phyloP scores from a whole-genome alignment of 2,888 invertebrate genomes.

The Diarsia brunnea region DNA sequence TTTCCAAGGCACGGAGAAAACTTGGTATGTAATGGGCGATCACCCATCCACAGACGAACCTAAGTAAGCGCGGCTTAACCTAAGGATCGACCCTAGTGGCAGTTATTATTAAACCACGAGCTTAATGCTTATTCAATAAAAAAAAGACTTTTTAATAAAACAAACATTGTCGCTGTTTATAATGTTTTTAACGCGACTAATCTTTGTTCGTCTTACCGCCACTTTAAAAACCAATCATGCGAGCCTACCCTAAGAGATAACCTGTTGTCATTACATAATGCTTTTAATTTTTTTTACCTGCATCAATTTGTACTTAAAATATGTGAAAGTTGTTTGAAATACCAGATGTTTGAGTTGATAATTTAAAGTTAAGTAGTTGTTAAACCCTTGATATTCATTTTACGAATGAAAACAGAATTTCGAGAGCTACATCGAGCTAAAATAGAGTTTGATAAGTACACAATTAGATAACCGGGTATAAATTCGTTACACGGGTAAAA shows the following conservation, averaged over 20 bases:
- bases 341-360: not conserved
- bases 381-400: not conserved
- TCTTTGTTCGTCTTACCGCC: constrained; percentile 26
- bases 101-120: too few relatives aligned
- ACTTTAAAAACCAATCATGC: constrained; percentile 29
- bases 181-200: constrained; percentile 28
- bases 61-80: too few relatives aligned
- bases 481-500: not conserved
- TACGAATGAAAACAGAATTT: not conserved
- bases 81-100: too few relatives aligned
- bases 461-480: not conserved
- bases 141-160: constrained; percentile 8
- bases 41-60: too few relatives aligned
- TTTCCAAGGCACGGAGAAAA: too few relatives aligned
- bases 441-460: not conserved
- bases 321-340: not conserved
- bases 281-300: constrained; percentile 24
- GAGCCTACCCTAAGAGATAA: not conserved
- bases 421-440: not conserved
- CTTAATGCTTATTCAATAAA: too few relatives aligned
- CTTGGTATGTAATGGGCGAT: too few relatives aligned
- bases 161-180: not conserved
- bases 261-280: constrained; percentile 12
- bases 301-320: not conserved
- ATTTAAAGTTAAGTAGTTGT: not conserved